These are phyloP conservation scores for Misgurnus anguillicaudatus DNA, from an alignment of 2,113 vertebrate genomes.

Conservation along the genomic window DNA sequence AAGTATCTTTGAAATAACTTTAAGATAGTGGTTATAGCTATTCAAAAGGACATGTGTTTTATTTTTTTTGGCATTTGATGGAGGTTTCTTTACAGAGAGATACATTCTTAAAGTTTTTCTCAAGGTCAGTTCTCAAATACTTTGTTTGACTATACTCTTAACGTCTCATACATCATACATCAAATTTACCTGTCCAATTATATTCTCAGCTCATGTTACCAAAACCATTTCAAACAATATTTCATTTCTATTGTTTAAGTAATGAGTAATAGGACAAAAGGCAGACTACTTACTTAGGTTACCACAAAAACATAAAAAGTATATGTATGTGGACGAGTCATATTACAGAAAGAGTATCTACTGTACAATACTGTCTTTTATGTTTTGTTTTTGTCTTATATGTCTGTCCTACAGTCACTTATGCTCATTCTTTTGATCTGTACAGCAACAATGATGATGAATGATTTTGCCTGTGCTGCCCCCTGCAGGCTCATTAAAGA, in stretches of 20 bases:
- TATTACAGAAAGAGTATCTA: too few species aligned
- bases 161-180: background rate
- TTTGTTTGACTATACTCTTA: slow-evolving; percentile 9
- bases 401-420: background rate
- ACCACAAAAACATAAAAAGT: background rate
- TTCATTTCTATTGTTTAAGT: background rate
- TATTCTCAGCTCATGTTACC: background rate
- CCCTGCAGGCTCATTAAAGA: background rate
- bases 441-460: background rate
- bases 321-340: background rate
- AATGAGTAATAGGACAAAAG: background rate
- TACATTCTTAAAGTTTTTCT: slow-evolving; percentile 3
- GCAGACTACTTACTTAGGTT: background rate
- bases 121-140: background rate
- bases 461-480: slow-evolving; percentile 9
- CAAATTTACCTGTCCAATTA: background rate
- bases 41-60: background rate
- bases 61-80: slow-evolving; percentile 1
- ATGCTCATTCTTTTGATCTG: too few species aligned
- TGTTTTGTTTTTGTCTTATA: background rate
- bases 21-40: too few species aligned
- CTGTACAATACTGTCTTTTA: background rate
- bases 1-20: too few species aligned
- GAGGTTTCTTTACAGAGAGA: background rate
- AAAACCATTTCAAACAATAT: background rate